Percentiles rank a stretch among this genome's conserved stretches.
Conservation (phyloP, 2,797 vertebrate species). For the Mareca strepera region DNA sequence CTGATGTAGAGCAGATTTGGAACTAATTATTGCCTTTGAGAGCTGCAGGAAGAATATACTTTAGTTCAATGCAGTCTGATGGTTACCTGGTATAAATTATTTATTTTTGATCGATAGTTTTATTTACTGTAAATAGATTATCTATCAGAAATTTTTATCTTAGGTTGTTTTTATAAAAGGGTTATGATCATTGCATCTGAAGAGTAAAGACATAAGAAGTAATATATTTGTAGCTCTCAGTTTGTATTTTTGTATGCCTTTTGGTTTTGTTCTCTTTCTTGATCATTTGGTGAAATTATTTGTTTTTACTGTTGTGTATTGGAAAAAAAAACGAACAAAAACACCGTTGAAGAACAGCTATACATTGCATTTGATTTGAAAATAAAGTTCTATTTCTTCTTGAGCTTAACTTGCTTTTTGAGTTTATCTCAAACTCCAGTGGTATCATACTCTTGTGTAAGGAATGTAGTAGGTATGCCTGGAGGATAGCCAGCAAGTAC, state of each 20-base stretch:
- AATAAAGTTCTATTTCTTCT: neutral
- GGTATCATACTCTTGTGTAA: neutral
- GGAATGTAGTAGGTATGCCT: neutral
- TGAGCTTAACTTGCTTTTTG: neutral
- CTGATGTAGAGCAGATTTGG: neutral
- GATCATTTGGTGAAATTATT: neutral
- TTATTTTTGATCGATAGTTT: neutral
- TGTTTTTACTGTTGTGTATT: neutral
- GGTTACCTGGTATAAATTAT: neutral
- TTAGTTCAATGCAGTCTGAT: neutral
- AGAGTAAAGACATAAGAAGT: neutral
- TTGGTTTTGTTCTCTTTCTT: neutral
- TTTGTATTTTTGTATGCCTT: neutral
- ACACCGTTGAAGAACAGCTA: neutral
- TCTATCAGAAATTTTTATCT: neutral
- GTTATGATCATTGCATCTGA: neutral
- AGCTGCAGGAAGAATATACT: neutral
- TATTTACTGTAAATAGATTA: constrained; percentile 8
- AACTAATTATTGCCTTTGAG: constrained; percentile 21
- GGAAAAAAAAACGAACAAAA: neutral
- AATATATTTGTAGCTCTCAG: neutral
- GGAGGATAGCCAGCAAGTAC: neutral
- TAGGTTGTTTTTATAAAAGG: neutral
- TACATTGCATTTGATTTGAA: neutral
- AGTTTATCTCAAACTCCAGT: neutral